These are phyloP conservation scores for Carassius gibelio DNA, from an alignment of 2,113 vertebrate species.

Conservation along the genomic window DNA sequence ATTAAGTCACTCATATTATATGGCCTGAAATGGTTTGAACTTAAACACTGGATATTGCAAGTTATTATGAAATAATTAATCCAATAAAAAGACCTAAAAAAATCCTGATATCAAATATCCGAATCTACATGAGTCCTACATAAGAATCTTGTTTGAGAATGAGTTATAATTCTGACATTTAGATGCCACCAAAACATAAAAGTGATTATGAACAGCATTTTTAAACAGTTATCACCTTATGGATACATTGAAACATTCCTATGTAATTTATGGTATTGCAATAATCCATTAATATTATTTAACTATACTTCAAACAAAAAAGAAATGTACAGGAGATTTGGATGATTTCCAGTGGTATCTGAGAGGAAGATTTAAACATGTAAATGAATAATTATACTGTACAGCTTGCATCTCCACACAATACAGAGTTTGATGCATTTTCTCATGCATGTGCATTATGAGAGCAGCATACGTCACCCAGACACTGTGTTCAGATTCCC, in stretches of 20 bases:
- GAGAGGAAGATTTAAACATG: background rate
- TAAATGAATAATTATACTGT: background rate
- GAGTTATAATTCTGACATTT: background rate
- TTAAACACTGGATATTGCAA: background rate
- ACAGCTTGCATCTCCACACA: background rate
- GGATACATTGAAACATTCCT: too few species aligned
- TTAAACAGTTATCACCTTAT: background rate
- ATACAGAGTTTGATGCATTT: background rate
- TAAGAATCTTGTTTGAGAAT: background rate
- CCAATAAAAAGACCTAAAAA: background rate
- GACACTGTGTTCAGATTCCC: slow-evolving; percentile 11
- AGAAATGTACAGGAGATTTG: background rate
- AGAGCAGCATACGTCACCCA: slow-evolving; percentile 5
- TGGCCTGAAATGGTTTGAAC: background rate
- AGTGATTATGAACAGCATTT: background rate
- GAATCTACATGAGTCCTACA: background rate
- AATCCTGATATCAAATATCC: background rate
- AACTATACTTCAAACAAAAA: background rate
- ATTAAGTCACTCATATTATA: background rate
- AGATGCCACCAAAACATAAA: background rate
- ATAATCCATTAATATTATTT: too few species aligned
- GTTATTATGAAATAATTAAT: background rate
- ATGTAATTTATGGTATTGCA: too few species aligned
- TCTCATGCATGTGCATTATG: slow-evolving; percentile 28
- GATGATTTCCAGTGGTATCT: background rate